Percentiles rank a stretch among this genome's conserved stretches.
Evolutionary conservation across 2,888 invertebrate species (phyloP).

Genomic region (Harpagoxenus sublaevis): DNA sequence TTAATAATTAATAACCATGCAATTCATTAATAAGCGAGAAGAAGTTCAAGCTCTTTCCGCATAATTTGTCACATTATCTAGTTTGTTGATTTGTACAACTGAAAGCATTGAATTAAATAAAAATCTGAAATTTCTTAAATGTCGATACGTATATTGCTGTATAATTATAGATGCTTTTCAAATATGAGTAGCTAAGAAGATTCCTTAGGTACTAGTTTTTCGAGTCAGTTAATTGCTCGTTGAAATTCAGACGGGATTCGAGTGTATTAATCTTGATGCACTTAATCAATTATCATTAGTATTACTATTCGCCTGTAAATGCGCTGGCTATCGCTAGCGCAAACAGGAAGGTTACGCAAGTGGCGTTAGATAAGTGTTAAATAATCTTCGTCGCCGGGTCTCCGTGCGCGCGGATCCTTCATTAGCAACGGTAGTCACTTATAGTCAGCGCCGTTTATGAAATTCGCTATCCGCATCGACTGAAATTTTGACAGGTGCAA

Average conservation of each 20-base stretch:
- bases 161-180: background rate
- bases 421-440: background rate
- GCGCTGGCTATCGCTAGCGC: background rate
- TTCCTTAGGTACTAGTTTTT: background rate
- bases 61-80: background rate
- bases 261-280: conserved; percentile 27
- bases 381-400: conserved; percentile 7
- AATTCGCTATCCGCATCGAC: conserved; percentile 16
- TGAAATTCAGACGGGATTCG: conserved; percentile 29
- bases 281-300: conserved; percentile 23
- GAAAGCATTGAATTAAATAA: background rate
- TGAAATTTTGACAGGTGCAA: conserved; percentile 11
- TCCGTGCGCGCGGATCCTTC: conserved; percentile 11
- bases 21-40: conserved; percentile 1
- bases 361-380: conserved; percentile 38
- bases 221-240: background rate
- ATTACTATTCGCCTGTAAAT: conserved; percentile 16
- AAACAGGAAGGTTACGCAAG: conserved; percentile 40
- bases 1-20: background rate
- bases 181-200: background rate
- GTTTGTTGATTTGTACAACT: background rate
- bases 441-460: conserved; percentile 17
- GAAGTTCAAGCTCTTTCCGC: background rate
- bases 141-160: background rate
- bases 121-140: conserved; percentile 1